Base-by-base conservation (phyloP, 2,797 vertebrate species). In the Tympanoctomys barrerae region DNA sequence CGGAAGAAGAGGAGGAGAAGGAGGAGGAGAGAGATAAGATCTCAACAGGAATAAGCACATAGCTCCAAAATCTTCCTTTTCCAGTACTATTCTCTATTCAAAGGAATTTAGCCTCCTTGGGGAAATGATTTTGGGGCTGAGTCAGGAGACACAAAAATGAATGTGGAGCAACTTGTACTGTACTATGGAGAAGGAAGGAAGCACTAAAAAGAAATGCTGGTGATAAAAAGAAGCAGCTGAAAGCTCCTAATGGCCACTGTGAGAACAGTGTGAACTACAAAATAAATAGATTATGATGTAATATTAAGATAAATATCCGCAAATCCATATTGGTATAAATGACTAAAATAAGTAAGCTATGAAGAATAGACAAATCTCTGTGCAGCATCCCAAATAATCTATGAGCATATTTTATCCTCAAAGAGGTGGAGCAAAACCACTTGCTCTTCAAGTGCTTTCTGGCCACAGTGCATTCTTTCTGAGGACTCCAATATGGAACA, bases 231-330 rank as follows among this genome's bases (percentile, higher is more conserved):
- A 81, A 7, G 39, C 49, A 61, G 78, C 19, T 54, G 12, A 59
- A 87, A 84, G n/a, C n/a, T 92, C 28, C 33, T 64, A 36, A 24
- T 39, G 22, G 12, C n/a, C 52, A 64, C n/a, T 84, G 24, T 71
- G 77, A 78, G 24, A 66, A 61, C 28, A 46, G 49, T 64, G 81
- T 93, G 19, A 89, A 36, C 14, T 81, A 57, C 54, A 92, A 70
- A 70, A 68, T 89, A 85, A 95, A 57, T 91, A 21, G 33, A 80
- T 42, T 88, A 71, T 73, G 91, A 59, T 26, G 7, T 1, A 66
- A 80, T 75, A 26, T 61, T 57, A 77, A 87, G 86, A 83, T 77
- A 83, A 91, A 71, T 80, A 96, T 39, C 36, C 19, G 66, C 64
- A 33, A 77, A 66, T 83, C 12, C 52, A 73, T 79, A 46, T 28